Conservation (phyloP, 2,888 invertebrate genomes). For the Cheilosia urbana region DNA sequence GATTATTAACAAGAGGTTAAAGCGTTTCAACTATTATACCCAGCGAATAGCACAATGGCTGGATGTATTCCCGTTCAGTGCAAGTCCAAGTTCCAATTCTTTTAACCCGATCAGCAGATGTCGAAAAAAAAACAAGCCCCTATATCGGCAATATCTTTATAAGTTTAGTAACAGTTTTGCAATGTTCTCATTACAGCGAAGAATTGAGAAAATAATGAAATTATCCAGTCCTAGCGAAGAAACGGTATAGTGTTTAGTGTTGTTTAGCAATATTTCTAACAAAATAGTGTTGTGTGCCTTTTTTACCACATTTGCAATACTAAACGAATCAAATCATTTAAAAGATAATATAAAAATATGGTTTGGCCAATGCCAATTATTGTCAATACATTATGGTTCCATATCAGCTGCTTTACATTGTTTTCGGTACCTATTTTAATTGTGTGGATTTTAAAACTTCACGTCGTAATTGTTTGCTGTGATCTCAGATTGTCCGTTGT, state of each 20-base stretch:
- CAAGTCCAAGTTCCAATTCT: no score
- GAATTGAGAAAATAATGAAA: constrained; percentile 81
- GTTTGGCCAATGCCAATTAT: constrained; percentile 5
- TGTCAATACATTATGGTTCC: not conserved
- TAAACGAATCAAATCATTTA: constrained; percentile 41
- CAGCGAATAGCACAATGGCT: no score
- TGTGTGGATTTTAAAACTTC: constrained; percentile 45
- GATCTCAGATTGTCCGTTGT: constrained; percentile 26
- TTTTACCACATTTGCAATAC: constrained; percentile 54
- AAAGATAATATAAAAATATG: constrained; percentile 4
- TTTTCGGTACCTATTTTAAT: constrained; percentile 18
- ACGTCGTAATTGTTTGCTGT: constrained; percentile 60
- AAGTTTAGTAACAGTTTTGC: constrained; percentile 12
- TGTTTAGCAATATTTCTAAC: constrained; percentile 64
- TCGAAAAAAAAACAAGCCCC: no score
- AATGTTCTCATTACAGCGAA: constrained; percentile 80
- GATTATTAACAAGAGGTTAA: no score
- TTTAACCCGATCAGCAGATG: no score
- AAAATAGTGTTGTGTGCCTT: constrained; percentile 68
- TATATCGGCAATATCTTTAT: not conserved
- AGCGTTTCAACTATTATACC: no score
- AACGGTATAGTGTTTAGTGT: constrained; percentile 79
- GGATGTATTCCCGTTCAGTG: no score
- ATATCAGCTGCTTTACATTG: constrained; percentile 54
- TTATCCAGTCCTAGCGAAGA: constrained; percentile 82